Evolutionary conservation across 2,888 invertebrate genomes (phyloP).

Genomic region (Acrobeloides nanus): DNA sequence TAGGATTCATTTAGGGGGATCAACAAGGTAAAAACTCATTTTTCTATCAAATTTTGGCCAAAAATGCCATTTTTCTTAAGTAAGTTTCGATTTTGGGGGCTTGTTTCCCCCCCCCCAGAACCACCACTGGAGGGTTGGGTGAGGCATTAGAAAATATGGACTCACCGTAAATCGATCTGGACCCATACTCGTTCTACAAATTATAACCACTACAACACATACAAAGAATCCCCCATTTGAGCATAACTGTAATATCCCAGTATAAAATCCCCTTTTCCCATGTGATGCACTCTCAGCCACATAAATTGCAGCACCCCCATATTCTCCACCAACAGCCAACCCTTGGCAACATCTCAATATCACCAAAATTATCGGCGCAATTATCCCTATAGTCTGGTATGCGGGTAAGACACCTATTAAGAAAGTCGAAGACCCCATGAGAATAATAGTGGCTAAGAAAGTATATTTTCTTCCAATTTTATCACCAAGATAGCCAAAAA

Average conservation of each 20-base stretch:
- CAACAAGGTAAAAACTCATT: too few species aligned
- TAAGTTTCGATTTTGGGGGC: too few species aligned
- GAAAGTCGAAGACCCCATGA: conserved; percentile 21
- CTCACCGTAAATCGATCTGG: too few species aligned
- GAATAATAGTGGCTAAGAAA: conserved; percentile 18
- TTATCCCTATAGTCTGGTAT: conserved; percentile 20
- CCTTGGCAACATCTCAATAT: conserved; percentile 14
- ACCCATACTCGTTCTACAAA: neutral
- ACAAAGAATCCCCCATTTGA: conserved; percentile 14
- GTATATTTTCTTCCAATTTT: conserved; percentile 16
- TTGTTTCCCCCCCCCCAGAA: too few species aligned
- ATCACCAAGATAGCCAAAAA: conserved; percentile 17
- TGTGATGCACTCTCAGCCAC: conserved; percentile 18
- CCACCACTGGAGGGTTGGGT: too few species aligned
- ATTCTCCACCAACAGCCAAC: conserved; percentile 18
- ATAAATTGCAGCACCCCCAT: conserved; percentile 24
- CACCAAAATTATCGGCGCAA: conserved; percentile 18
- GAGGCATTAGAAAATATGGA: too few species aligned
- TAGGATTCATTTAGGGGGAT: too few species aligned
- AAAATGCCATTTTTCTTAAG: too few species aligned
- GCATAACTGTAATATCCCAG: conserved; percentile 10
- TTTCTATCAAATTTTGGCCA: too few species aligned
- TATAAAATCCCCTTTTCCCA: conserved; percentile 19
- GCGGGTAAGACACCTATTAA: conserved; percentile 20
- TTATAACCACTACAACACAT: conserved; percentile 11